Evolutionary conservation across 30 jellyfish, hydroid and myxozoan genomes (phyloP).

Genomic region (Cassiopea andromeda): DNA sequence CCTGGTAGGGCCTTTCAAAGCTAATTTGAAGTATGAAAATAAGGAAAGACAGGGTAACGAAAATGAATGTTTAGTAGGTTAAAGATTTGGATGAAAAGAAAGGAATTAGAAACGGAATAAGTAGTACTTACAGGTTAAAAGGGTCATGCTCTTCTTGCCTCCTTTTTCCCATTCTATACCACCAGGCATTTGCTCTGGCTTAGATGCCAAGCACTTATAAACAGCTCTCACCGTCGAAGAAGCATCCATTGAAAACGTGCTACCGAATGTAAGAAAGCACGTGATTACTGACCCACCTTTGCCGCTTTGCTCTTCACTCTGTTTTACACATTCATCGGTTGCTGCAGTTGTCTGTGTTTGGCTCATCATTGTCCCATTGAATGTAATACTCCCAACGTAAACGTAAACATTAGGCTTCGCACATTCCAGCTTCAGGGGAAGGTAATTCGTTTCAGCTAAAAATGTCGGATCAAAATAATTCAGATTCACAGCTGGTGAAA

Average conservation of each 20-base stretch:
- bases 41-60: no score
- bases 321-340: conserved; percentile 3
- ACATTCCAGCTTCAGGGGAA: conserved; percentile 47
- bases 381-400: conserved; percentile 45
- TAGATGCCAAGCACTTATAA: conserved; percentile 18
- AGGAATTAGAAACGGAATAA: not conserved
- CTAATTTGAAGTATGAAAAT: no score
- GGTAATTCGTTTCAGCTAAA: conserved; percentile 37
- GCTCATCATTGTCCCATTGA: conserved; percentile 31
- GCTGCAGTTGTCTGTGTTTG: not conserved
- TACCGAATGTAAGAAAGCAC: conserved; percentile 61
- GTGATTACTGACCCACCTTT: conserved; percentile 20
- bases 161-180: conserved; percentile 25
- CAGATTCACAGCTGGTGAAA: not conserved
- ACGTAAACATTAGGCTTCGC: conserved; percentile 2
- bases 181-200: conserved; percentile 29
- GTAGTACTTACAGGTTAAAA: not conserved
- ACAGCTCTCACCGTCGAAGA: conserved; percentile 24
- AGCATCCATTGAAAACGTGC: conserved; percentile 21
- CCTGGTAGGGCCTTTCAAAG: no score
- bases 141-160: not conserved
- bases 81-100: no score
- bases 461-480: not conserved
- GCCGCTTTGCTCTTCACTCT: not conserved
- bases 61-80: no score